Conservation (phyloP, 2,888 invertebrate species). For the Apomyelois bistriatella region DNA sequence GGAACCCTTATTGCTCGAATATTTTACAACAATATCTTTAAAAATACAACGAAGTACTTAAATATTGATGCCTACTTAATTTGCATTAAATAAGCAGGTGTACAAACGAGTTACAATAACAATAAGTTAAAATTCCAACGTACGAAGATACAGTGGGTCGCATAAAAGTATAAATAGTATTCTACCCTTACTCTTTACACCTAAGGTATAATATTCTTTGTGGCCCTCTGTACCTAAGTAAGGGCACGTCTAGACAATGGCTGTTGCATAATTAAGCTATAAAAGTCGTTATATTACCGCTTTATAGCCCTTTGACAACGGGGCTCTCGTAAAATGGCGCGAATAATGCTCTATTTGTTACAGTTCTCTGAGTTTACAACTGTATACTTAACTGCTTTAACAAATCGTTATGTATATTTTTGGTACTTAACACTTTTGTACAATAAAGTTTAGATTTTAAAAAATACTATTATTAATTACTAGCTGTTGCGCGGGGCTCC, state of each 20-base stretch:
- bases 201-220: no score
- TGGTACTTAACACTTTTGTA: no score
- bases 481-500: no score
- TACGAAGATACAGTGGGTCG: no score
- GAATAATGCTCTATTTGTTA: conserved; percentile 13
- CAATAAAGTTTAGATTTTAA: no score
- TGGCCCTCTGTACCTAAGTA: no score
- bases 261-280: conserved; percentile 20
- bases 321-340: conserved; percentile 8
- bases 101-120: no score
- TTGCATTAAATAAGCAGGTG: background rate
- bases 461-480: no score
- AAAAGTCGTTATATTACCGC: conserved; percentile 21
- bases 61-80: background rate
- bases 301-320: conserved; percentile 23
- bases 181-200: no score
- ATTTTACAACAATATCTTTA: background rate
- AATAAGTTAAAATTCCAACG: no score
- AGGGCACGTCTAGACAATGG: conserved; percentile 12
- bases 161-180: no score
- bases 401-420: background rate
- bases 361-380: conserved; percentile 9
- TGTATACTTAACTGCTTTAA: conserved; percentile 4
- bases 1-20: no score
- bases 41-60: background rate